Base-by-base conservation (phyloP, 2,888 invertebrate genomes). In the Philaethria dido region DNA sequence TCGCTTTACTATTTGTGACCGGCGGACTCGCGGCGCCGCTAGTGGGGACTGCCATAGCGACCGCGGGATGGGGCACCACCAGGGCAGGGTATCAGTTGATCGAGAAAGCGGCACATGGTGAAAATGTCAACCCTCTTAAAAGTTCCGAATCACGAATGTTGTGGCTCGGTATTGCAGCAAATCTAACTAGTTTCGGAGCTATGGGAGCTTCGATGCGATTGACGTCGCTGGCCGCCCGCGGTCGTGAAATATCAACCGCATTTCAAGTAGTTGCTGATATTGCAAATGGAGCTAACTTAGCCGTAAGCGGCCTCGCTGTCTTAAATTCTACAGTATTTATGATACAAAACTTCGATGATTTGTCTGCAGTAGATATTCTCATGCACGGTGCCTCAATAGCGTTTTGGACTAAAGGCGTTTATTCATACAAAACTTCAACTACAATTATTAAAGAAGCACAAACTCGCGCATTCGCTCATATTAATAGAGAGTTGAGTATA, bases 201-300 rank as follows among this genome's bases (percentile, higher is more conserved):
- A 75, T 75, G 74, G 77, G 77, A 22, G 77, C 77, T 14, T 71
- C 75, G 6, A 77, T 77, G 75, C 70, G 77, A 25, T 68, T 77
- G 4, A 70, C 75, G 1, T 73, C 74, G 1, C 54, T 77, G 29
- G 75, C 75, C 13, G 71, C 71, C 13, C 72, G 73, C 13, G 75
- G 75, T 5, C 70, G 68, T 39, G 68, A 74, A 14, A 73, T 77
- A 61, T 73, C 75, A 3, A 69, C 57, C n/a, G 73, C 73, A 42
- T 69, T 77, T 14, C 66, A 64, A 20, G 6, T 77, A 8, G 65
- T 77, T 18, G 73, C 74, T 6, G 72, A 75, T 57, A 69, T 75
- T 13, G 74, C 74, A 52, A 75, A 75, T 57, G 75, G 75, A 13
- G 71, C 75, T 14, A 75, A 68, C 61, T 44, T 74, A 14, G 74